Conservation (phyloP, 2,888 invertebrate species). For the Pocota personata region DNA sequence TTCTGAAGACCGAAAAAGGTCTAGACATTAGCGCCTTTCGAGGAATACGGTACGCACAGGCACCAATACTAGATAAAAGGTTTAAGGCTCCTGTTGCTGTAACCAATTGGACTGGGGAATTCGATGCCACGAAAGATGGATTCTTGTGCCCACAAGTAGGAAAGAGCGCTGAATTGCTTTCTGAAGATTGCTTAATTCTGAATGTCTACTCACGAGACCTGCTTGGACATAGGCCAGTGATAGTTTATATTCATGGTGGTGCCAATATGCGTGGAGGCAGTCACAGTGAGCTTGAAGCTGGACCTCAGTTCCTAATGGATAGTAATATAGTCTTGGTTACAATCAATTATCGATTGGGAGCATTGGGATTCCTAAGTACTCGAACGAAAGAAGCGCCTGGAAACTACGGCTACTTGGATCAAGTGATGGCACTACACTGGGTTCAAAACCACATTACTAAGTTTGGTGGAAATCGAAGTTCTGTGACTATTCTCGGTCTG, state of each 20-base stretch:
- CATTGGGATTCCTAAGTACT: conserved; percentile 85
- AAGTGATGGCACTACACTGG: conserved; percentile 87
- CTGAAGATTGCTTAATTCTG: conserved; percentile 87
- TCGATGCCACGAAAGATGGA: conserved; percentile 82
- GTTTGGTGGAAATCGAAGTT: conserved; percentile 87
- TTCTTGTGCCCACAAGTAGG: conserved; percentile 79
- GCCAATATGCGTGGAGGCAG: conserved; percentile 78
- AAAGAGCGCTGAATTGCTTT: conserved; percentile 76
- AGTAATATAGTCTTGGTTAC: conserved; percentile 79
- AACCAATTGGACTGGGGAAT: conserved; percentile 79
- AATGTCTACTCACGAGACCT: conserved; percentile 85
- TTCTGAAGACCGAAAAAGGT: conserved; percentile 81
- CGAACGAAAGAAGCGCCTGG: conserved; percentile 86
- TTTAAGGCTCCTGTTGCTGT: conserved; percentile 81
- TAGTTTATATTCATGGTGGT: conserved; percentile 80
- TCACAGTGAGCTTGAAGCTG: conserved; percentile 76
- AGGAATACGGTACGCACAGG: conserved; percentile 83
- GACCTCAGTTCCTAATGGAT: conserved; percentile 79
- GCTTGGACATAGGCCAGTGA: conserved; percentile 74
- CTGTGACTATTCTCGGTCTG: conserved; percentile 86
- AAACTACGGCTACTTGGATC: conserved; percentile 88
- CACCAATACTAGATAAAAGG: conserved; percentile 81
- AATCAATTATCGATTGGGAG: conserved; percentile 80
- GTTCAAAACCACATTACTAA: conserved; percentile 85
- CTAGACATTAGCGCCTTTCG: conserved; percentile 82